Base-by-base conservation (phyloP, 2,888 invertebrate genomes). In the Drosophila neonasuta region DNA sequence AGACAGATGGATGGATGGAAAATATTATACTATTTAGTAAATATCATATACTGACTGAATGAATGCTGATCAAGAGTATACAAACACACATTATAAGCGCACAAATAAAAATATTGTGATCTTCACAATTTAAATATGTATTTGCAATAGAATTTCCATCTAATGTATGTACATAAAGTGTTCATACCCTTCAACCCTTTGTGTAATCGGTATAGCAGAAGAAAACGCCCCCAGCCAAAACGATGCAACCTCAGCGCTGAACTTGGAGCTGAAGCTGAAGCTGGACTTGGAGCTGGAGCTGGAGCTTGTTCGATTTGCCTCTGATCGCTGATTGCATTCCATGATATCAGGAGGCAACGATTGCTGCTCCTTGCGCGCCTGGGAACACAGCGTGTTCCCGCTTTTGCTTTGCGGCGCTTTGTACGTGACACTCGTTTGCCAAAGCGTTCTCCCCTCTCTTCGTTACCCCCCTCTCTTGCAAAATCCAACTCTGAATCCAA, bases 311-410 rank as follows among this genome's bases (percentile, higher is more conserved):
- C 81, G 84, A 83, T 81, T 80, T 79, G 57, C 77, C 72, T 69
- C 60, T 71, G 83, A 85, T 85, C 74, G 67, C 80, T 79, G 83
- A 84, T 84, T 79, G 83, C 83, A 84, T 84, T 84, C 83, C 71
- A 73, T 68, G 83, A 84, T 84, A 84, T 69, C 72, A 17, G 29
- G 30, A 70, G 63, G 63, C 72, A 75, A 54, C 75, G 74, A 74
- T 74, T 69, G 64, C 72, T 48, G 61, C 68, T 68, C 58, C 63
- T 58, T 69, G 68, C 67, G 68, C 67, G 68, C 76, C 73, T 78
- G 79, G 73, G 76, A 79, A 79, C 73, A 58, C 11, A 48, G 54
- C 39, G 39, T 41, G 36, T 36, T 36, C 36, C 36, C n/a, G 36
- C 36, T 36, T 36, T 36, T 41, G 64, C 32, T 59, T 42, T 71